Percentiles rank a stretch among this genome's conserved stretches.
Evolutionary conservation across 1,140 invertebrate species (phyloP).

Genomic region (Trialeurodes vaporariorum): DNA sequence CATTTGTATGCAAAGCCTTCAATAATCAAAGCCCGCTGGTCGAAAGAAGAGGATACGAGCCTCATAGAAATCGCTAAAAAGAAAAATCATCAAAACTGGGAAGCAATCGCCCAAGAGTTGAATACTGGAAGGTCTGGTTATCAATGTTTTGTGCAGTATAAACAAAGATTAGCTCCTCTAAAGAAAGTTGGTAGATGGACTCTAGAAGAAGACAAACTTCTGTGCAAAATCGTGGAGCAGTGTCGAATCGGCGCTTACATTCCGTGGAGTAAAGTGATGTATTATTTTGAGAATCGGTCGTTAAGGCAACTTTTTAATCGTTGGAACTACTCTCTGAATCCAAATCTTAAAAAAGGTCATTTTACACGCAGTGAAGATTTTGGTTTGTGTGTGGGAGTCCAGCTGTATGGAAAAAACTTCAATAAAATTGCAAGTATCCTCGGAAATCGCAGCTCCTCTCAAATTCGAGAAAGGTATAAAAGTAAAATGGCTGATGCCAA

Average conservation of each 20-base stretch:
- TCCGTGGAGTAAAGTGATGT: slow-evolving; percentile 16
- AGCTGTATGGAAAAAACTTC: slow-evolving; percentile 6
- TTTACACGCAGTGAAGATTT: slow-evolving; percentile 15
- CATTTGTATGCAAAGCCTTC: slow-evolving; percentile 49
- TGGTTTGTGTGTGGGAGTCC: slow-evolving; percentile 6
- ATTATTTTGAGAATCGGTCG: slow-evolving; percentile 11
- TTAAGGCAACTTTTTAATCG: slow-evolving; percentile 13
- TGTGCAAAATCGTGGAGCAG: slow-evolving; percentile 11
- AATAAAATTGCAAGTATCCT: background rate
- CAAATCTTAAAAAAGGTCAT: slow-evolving; percentile 14
- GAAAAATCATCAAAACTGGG: slow-evolving; percentile 48
- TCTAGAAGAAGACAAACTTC: slow-evolving; percentile 16
- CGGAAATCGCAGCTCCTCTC: background rate
- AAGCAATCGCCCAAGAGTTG: slow-evolving; percentile 42
- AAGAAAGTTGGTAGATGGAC: slow-evolving; percentile 16
- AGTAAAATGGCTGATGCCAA: background rate
- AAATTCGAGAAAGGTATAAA: background rate
- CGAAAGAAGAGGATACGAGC: slow-evolving; percentile 39
- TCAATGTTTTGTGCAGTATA: slow-evolving; percentile 49
- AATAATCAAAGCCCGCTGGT: slow-evolving; percentile 49
- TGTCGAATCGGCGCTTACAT: slow-evolving; percentile 17
- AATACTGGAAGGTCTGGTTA: slow-evolving; percentile 45
- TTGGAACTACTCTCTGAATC: slow-evolving; percentile 18
- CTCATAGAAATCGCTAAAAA: slow-evolving; percentile 37
- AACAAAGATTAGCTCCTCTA: background rate